phyloP scores from a whole-genome alignment of 2,113 vertebrate genomes.

The Fregata magnificens region DNA sequence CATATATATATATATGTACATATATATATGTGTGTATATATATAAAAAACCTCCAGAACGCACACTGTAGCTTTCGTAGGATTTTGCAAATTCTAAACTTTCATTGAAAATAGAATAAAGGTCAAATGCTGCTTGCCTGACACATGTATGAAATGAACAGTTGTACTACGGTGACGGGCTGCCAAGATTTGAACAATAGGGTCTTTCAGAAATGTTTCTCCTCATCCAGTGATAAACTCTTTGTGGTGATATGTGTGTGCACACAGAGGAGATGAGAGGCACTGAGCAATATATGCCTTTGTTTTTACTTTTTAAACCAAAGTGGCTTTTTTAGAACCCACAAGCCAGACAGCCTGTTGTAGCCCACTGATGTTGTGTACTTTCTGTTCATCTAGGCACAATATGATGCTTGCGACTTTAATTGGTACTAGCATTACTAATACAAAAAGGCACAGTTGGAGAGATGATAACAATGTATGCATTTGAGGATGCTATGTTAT shows the following conservation, averaged over 20 bases:
- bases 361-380: neutral
- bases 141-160: constrained; percentile 20
- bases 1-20: too few species aligned
- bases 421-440: neutral
- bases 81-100: constrained; percentile 21
- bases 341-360: neutral
- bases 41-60: neutral
- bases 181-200: constrained; percentile 1
- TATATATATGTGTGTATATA: neutral
- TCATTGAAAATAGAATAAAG: neutral
- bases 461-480: neutral
- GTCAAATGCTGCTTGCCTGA: constrained; percentile 16
- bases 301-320: neutral
- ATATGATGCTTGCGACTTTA: neutral
- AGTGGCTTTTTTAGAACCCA: neutral
- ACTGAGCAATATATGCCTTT: neutral
- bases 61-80: neutral
- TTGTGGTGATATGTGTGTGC: neutral
- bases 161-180: neutral
- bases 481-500: neutral
- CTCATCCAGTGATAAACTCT: neutral
- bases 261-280: neutral
- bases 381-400: neutral
- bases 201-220: constrained; percentile 11
- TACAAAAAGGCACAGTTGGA: neutral